Base-by-base conservation (phyloP, 2,888 invertebrate genomes). In the Malachius bipustulatus region DNA sequence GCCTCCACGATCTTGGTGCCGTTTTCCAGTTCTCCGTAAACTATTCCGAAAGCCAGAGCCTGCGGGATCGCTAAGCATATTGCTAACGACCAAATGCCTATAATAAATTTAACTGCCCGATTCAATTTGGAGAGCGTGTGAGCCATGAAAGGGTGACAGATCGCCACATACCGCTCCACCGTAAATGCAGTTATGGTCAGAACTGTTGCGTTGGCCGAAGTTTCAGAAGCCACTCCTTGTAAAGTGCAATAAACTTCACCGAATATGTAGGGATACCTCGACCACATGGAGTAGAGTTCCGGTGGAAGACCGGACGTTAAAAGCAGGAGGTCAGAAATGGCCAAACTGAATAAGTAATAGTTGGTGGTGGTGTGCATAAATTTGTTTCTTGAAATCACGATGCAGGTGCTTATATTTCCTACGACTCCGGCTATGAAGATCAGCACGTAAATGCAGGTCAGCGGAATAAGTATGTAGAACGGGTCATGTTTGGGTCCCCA, bases 131-230 rank as follows among this genome's bases (percentile, higher is more conserved):
- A 85, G 71, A 85, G 77, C 3, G 82, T 82, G 56, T 87, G 85
- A 2, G 80, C 76, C 52, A 77, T 68, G 51, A 90, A 83, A 0
- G 90, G 90, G 54, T 83, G 78, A 52, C 85, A 87, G 48, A 88
- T 87, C 3, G 87, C 87, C 24, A 87, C 76, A 56, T 87, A 91
- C 41, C 90, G 70, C 59, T 91, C 90, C 9, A 88, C 77, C 0
- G 82, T 90, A 59, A 90, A 90, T 2, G 87, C 85, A 1, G 87
- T 85, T 50, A 90, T 90, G 8, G 82, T 83, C 41, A 83, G 62
- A 2, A 90, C 87, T 0, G 88, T 88, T 1, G 85, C 84, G 55
- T 84, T 83, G 12, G 82, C 78, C 1, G 82, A 80, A n/a, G 83
- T 83, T 61, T 90, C 90, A 0, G 88, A 82, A 0, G 83, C 76